phyloP scores from a whole-genome alignment of 2,797 vertebrate genomes.

The Mormyrus proboscirostris region DNA sequence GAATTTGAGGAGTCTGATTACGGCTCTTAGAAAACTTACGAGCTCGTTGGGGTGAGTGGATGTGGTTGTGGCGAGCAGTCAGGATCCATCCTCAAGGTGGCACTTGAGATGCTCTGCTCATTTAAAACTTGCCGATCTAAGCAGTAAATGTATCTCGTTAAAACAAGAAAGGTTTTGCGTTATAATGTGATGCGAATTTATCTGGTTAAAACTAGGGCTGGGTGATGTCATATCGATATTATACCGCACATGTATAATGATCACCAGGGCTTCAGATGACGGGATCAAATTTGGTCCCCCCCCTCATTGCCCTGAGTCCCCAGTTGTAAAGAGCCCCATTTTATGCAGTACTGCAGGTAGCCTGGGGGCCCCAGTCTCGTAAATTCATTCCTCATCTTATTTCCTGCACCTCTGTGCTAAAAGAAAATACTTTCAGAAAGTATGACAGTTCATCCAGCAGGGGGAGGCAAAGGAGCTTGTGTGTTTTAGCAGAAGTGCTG shows the following conservation, averaged over 20 bases:
- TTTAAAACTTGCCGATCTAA: background rate
- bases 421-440: background rate
- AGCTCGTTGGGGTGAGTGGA: background rate
- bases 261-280: background rate
- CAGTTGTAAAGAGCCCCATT: background rate
- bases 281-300: background rate
- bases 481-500: slow-evolving; percentile 30
- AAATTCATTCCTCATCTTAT: background rate
- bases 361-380: background rate
- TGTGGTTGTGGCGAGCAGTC: background rate
- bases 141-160: background rate
- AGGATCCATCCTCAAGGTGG: background rate
- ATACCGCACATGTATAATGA: background rate
- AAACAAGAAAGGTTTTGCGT: background rate
- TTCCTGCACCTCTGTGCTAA: background rate
- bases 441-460: slow-evolving; percentile 30
- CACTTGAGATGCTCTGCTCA: background rate
- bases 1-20: background rate
- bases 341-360: background rate
- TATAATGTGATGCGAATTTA: background rate
- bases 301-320: background rate
- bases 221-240: background rate
- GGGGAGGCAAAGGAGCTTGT: slow-evolving; percentile 28
- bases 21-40: background rate
- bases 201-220: background rate